phyloP scores from a whole-genome alignment of 2,888 invertebrate genomes.

The Tanaodytes sp. region DNA sequence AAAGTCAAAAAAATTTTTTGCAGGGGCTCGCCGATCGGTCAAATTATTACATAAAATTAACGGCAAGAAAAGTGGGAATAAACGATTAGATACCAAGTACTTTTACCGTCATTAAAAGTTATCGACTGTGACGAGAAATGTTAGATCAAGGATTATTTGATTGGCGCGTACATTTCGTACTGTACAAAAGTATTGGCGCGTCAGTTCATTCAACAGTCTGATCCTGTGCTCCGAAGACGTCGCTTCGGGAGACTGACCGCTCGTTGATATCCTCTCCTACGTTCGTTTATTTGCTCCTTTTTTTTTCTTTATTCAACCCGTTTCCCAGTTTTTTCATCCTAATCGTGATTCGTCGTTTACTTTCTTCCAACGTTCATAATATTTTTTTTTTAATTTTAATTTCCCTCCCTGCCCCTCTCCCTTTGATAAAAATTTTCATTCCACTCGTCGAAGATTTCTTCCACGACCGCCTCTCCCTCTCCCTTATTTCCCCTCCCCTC shows the following conservation, averaged over 20 bases:
- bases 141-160: conserved; percentile 51
- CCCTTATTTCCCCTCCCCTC: too few relatives aligned
- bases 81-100: conserved; percentile 46
- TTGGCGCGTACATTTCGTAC: conserved; percentile 45
- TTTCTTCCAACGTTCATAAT: conserved; percentile 2
- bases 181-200: conserved; percentile 48
- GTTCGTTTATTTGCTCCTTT: neutral
- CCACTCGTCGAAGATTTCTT: too few relatives aligned
- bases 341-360: neutral
- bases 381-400: too few relatives aligned
- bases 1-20: too few relatives aligned
- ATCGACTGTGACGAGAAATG: conserved; percentile 50
- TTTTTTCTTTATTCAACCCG: conserved; percentile 3
- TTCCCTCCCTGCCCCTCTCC: neutral
- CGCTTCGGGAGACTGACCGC: conserved; percentile 49
- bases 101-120: conserved; percentile 49
- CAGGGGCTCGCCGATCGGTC: conserved; percentile 20
- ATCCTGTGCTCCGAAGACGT: conserved; percentile 49
- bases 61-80: conserved; percentile 39
- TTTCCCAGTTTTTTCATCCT: neutral
- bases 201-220: conserved; percentile 48
- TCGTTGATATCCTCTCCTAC: conserved; percentile 45
- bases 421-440: neutral
- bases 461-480: conserved; percentile 1
- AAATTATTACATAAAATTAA: conserved; percentile 45